Base-by-base conservation (phyloP, 2,888 invertebrate genomes). In the Abrostola triplasia region DNA sequence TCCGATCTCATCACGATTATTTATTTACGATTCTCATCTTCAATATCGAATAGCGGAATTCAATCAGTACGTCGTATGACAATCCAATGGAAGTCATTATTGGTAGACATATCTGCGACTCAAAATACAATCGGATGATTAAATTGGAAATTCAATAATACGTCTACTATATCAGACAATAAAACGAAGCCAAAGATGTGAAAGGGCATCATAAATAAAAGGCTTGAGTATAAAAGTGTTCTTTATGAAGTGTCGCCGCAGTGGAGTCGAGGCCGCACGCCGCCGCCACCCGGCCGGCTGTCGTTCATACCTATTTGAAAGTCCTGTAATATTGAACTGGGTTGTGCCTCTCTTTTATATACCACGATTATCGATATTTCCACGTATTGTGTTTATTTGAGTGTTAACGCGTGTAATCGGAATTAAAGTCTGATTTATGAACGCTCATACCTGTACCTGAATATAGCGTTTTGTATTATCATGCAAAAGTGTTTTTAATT, bases 181-280 rank as follows among this genome's bases (percentile, higher is more conserved):
- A 90, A 92, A 91, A 90, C 81, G 87, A 89, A 89, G 86, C 85
- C 88, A 77, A 88, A 90, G 90, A 90, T 89, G 87, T 89, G 89
- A 91, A 90, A 90, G 89, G 90, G 89, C 88, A 88, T 86, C 90
- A 92, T 93, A 94, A 92, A 93, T 93, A 92, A 93, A 92, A 92
- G 91, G 91, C 90, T 91, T 88, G 89, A 90, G 91, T 91, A 92
- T 91, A 92, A 93, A 93, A 93, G 93, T 92, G 90, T 91, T 91
- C 92, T 93, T 93, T 94, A 94, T 93, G 94, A 93, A 93, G 93
- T 92, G 93, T 91, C 89, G 89, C 91, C 91, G 82, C 90, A 87
- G 86, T 84, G 80, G 86, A 81, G 76, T 78, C 78, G 82, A 81
- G 80, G 82, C 83, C 79, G 76, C 73, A 62, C 66, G 73, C 68